Evolutionary conservation across 2,797 vertebrate genomes (phyloP), one percentile per base, ranked within the genome.

Genomic region (Myotis findleyi): DNA sequence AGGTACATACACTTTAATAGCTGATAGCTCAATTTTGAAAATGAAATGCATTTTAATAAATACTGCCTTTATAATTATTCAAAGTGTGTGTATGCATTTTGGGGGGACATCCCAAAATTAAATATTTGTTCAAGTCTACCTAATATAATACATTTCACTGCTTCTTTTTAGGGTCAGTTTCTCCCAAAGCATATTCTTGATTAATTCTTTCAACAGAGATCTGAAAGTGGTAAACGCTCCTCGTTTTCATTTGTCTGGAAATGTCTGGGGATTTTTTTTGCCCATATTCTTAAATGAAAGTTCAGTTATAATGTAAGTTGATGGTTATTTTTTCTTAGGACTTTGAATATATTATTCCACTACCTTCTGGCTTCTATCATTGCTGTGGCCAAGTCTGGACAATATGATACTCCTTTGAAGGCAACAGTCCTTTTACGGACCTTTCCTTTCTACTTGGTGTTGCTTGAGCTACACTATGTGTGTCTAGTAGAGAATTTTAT

Each of bases 201-300:
- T 20, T 57, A 66, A 69, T 64, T 90, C 71, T 92, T 89, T 51
- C 30, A 90, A 21, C 77, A 44, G 91, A 93, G 47, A 69, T 30
- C 20, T 93, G 25, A 88, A 55, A 55, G 14, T 30, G 36, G n/a
- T 36, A 49, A 38, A 69, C 5, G 0, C 49, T 33, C 44, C 44
- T 38, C 2, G 2, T 59, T 84, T 86, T 92, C n/a, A 25, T 62
- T n/a, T 59, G 12, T 69, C 53, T 89, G 36, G 51, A 38, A 66
- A 66, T 72, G 27, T 44, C 53, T 38, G 30, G 21, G 27, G 27
- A 6, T 7, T 69, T 69, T 83, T 83, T 81, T 80, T 57, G 4
- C 27, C 33, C 51, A 71, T 57, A 71, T 76, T 44, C 23, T 11
- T 49, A 44, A 87, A 21, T 47, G 18, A 11, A 20, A 68, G 55